Base-by-base conservation (phyloP, 1,140 invertebrate species). In the Aphidius ervi region DNA sequence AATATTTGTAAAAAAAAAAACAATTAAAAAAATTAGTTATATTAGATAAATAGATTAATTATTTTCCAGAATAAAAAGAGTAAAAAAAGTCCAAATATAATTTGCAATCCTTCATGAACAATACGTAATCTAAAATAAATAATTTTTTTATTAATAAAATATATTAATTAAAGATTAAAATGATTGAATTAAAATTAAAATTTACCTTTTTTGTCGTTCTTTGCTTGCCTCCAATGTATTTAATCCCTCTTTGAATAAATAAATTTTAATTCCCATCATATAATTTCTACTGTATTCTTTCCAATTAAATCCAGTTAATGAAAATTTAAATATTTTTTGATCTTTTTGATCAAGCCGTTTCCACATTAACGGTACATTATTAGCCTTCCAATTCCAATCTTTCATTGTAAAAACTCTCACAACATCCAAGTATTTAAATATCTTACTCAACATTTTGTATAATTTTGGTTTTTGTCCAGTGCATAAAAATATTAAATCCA, bases 391-490 rank as follows among this genome's bases (percentile, higher is more conserved):
- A 3, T 79, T 71, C 85, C 92, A 93, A 66, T 89, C 83, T 43
- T 81, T 73, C 3, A 83, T 85, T 23, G 83, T 86, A 74, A 95
- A 95, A 67, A 87, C 89, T 9, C 87, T 82, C 16, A 94, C 77
- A 0, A 88, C 85, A 4, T 81, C 74, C 0, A 85, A 80, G 47
- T 92, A 89, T 70, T 87, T 88, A 66, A 90, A 84, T 43, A 95
- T 84, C 73, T 89, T 92, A 52, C 82, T 82, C 70, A 93, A 92
- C 20, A 88, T 81, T 64, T 86, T 86, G 58, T 87, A 72, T 70
- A 93, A 80, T 70, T 83, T 82, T 66, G 86, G 86, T 70, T 85
- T 85, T 63, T 82, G 81, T 43, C 87, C 86, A 1, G 83, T 63
- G 52, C 86, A 81, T 5, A 82, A 60, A 7, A 79, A 72, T 4